phyloP scores from a whole-genome alignment of 2,113 vertebrate species.

The Casuarius casuarius region DNA sequence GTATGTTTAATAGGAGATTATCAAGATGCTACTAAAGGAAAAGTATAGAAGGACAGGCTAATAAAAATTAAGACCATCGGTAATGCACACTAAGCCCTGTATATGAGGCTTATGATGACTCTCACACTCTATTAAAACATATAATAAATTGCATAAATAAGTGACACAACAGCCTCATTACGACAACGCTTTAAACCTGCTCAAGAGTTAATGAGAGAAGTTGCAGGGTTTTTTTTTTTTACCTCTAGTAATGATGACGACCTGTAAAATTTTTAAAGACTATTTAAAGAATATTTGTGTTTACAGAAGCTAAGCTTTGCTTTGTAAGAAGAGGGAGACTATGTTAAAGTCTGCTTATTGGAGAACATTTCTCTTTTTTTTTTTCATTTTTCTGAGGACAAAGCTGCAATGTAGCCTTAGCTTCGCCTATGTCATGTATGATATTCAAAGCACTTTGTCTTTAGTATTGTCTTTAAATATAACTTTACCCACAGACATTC shows the following conservation, averaged over 20 bases:
- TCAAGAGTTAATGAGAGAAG: neutral
- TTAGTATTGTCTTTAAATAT: neutral
- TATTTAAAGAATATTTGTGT: neutral
- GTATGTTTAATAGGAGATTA: neutral
- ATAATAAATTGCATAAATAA: neutral
- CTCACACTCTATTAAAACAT: neutral
- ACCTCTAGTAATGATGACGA: neutral
- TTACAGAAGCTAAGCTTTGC: neutral
- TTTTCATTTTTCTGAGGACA: neutral
- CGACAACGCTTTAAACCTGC: neutral
- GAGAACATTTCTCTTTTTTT: neutral
- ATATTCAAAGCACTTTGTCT: neutral
- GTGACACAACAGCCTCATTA: neutral
- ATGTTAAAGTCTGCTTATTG: neutral
- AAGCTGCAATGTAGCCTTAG: neutral
- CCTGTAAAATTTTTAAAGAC: neutral
- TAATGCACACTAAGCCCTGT: neutral
- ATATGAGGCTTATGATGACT: neutral
- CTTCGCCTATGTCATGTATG: rapidly evolving
- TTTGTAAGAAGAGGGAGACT: neutral
- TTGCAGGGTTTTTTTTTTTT: neutral
- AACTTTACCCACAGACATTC: neutral
- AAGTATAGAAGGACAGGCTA: neutral
- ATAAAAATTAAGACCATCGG: neutral
- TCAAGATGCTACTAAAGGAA: neutral